These are phyloP conservation scores for Plagodis pulveraria DNA, from an alignment of 2,888 invertebrate species.

Conservation along the genomic window DNA sequence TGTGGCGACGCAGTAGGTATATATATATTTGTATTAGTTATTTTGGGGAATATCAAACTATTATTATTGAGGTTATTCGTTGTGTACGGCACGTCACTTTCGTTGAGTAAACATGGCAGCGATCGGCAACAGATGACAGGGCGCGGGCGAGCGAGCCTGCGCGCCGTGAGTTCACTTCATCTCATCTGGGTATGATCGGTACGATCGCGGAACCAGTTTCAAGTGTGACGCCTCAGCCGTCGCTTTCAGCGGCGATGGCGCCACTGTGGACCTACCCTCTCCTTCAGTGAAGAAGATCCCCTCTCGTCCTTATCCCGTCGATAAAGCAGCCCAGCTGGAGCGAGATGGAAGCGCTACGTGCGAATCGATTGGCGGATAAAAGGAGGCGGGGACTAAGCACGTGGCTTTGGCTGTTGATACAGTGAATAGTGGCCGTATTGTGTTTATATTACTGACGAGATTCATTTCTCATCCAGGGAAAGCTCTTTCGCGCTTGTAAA, in stretches of 20 bases:
- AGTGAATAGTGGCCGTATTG: conserved; percentile 55
- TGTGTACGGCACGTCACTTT: conserved; percentile 79
- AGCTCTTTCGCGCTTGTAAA: conserved; percentile 53
- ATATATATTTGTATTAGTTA: conserved; percentile 44
- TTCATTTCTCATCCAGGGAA: conserved; percentile 55
- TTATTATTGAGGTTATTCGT: conserved; percentile 80
- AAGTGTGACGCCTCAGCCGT: conserved; percentile 53
- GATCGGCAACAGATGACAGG: conserved; percentile 81
- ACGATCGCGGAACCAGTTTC: conserved; percentile 60
- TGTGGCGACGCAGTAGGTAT: conserved; percentile 58
- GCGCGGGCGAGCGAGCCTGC: conserved; percentile 79
- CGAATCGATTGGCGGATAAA: conserved; percentile 77
- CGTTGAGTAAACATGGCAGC: conserved; percentile 82
- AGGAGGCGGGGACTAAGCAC: conserved; percentile 79
- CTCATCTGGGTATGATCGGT: conserved; percentile 67
- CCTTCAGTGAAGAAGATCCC: conserved; percentile 49
- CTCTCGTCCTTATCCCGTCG: conserved; percentile 63
- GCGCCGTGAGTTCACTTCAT: conserved; percentile 73
- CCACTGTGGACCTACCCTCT: conserved; percentile 58
- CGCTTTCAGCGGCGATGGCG: conserved; percentile 57
- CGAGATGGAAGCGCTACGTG: conserved; percentile 63
- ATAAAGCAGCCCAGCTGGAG: conserved; percentile 69
- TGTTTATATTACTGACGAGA: conserved; percentile 60
- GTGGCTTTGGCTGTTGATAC: conserved; percentile 66
- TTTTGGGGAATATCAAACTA: conserved; percentile 55